Percentiles rank a stretch among this genome's conserved stretches.
phyloP scores from a whole-genome alignment of 2,797 vertebrate species.

The Chaetophractus vellerosus region DNA sequence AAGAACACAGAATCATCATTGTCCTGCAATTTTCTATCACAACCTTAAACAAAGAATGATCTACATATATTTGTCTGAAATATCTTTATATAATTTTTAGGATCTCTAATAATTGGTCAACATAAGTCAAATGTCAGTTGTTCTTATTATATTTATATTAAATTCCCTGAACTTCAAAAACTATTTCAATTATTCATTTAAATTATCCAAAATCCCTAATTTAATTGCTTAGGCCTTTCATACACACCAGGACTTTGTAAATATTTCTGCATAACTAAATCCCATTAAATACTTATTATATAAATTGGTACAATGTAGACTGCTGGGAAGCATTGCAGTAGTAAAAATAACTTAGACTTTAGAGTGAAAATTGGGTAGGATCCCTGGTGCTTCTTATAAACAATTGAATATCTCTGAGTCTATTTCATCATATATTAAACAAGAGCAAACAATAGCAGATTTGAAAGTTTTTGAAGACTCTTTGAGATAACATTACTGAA shows the following conservation, averaged over 20 bases:
- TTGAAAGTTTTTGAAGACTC: not conserved
- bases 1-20: not conserved
- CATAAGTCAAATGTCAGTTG: not conserved
- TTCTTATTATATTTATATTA: not conserved
- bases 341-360: not conserved
- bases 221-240: not conserved
- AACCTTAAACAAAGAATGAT: not conserved
- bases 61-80: not conserved
- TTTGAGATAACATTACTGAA: conserved; percentile 19
- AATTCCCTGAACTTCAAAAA: not conserved
- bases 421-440: not conserved
- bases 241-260: not conserved
- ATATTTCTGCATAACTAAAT: not conserved
- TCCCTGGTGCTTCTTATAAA: not conserved
- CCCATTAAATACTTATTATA: not conserved
- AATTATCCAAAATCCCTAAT: not conserved
- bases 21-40: not conserved
- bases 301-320: not conserved
- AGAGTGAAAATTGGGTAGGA: not conserved
- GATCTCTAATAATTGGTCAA: not conserved
- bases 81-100: not conserved
- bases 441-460: not conserved
- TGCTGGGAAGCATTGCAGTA: not conserved
- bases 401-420: not conserved
- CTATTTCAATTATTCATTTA: not conserved